phyloP scores from a whole-genome alignment of 2,113 vertebrate species.

The Cardinalis cardinalis region DNA sequence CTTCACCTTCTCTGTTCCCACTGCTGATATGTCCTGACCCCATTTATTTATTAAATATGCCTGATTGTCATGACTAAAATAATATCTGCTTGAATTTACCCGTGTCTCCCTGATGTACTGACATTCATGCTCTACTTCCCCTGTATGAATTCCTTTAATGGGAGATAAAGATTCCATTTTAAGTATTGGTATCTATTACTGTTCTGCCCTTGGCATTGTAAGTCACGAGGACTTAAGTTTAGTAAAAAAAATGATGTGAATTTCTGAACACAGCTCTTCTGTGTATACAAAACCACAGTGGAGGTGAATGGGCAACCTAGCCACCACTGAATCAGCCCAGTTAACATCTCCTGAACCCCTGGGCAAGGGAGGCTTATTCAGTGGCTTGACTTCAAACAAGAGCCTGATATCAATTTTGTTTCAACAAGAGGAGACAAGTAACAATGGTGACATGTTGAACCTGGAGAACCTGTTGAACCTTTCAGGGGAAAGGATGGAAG shows the following conservation, averaged over 20 bases:
- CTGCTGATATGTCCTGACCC: neutral
- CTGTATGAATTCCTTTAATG: neutral
- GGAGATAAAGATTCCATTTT: conserved; percentile 16
- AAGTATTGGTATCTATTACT: neutral
- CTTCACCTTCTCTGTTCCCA: neutral
- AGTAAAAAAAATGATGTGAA: neutral
- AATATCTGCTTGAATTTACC: neutral
- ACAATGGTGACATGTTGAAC: neutral
- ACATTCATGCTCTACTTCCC: conserved; percentile 28
- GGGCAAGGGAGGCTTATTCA: neutral
- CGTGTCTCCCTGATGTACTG: neutral
- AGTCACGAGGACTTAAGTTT: neutral
- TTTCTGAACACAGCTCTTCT: neutral
- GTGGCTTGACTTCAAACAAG: neutral
- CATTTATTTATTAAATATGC: conserved; percentile 27
- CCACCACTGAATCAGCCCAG: neutral
- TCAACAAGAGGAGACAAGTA: neutral
- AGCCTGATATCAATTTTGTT: neutral
- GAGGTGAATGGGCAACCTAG: neutral
- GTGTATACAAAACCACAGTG: fast-evolving
- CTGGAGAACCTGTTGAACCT: too few relatives aligned
- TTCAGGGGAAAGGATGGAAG: neutral
- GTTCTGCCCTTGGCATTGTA: neutral
- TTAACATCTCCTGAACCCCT: neutral
- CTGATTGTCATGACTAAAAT: neutral